phyloP scores from a whole-genome alignment of 1,140 invertebrate species.

The Drosophila ohnishii region DNA sequence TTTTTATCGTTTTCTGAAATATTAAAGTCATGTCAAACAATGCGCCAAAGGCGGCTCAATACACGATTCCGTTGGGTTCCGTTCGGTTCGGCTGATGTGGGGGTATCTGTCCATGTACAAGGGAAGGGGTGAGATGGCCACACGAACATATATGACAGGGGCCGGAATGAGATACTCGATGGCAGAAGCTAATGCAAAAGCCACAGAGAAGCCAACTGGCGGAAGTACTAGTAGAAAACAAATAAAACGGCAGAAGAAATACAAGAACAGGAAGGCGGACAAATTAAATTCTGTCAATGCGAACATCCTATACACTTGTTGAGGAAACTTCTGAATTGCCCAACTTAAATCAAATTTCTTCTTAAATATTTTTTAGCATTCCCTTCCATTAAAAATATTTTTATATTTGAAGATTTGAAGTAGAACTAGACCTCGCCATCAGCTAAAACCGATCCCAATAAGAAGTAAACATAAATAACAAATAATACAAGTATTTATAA shows the following conservation, averaged over 20 bases:
- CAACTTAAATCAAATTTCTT: neutral
- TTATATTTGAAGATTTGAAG: no score
- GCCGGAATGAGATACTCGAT: slow-evolving; percentile 30
- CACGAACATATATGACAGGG: slow-evolving; percentile 37
- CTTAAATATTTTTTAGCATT: neutral
- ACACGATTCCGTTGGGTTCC: slow-evolving; percentile 16
- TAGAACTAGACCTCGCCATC: no score
- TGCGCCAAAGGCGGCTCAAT: slow-evolving; percentile 69
- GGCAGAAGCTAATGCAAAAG: slow-evolving; percentile 69
- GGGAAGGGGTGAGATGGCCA: slow-evolving; percentile 13
- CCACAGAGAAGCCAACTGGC: slow-evolving; percentile 40
- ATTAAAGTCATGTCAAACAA: slow-evolving; percentile 76
- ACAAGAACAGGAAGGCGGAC: slow-evolving; percentile 27
- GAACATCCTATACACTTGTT: slow-evolving; percentile 31
- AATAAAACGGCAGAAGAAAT: slow-evolving; percentile 28
- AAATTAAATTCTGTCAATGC: slow-evolving; percentile 33
- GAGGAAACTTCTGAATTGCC: neutral
- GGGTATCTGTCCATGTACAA: neutral
- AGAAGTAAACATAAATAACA: no score
- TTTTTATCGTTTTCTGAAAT: slow-evolving; percentile 64
- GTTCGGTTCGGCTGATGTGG: slow-evolving; percentile 5
- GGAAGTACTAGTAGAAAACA: slow-evolving; percentile 53
- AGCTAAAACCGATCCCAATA: no score
- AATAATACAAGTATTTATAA: neutral
- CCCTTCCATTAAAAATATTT: neutral